Base-by-base conservation (phyloP, 2,113 vertebrate species). In the Cygnus buccinator region DNA sequence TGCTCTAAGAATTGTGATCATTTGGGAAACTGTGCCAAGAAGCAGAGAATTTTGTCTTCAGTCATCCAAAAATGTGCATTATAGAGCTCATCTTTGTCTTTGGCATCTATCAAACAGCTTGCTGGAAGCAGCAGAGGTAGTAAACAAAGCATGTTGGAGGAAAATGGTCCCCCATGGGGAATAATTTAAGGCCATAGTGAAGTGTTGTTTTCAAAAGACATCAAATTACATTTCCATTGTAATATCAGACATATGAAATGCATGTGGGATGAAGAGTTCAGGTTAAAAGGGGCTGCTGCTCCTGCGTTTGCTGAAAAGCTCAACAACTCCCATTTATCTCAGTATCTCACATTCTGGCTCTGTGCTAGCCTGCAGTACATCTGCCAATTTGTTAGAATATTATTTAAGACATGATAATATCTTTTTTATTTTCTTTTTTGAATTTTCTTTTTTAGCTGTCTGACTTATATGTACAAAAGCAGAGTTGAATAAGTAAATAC, bases 101-200 rank as follows among this genome's bases (percentile, higher is more conserved):
- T 90, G 94, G 84, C 80, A 87, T 94, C 92, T 94, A 94, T 93
- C 93, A 95, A 67, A 55, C 14, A 93, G 89, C 70, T 95, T 4
- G 13, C 91, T 93, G 62, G 76, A 93, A 93, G 91, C 89, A 94
- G 66, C 46, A 76, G 70, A 94, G 79, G 59, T 48, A 52, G 82
- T 90, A 97, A 97, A 95, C 92, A 96, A 95, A 96, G 66, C 35
- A 28, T 26, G 10, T 29, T 85, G 75, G 65, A 91, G 55, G 87
- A 90, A 96, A 95, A 92, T 93, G 55, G 58, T 89, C n/a, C 88
- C 95, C 93, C 67, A 54, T 67, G 57, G 93, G 90, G 87, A 94
- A 87, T 87, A 82, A 96, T 96, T 95, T 89, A 84, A 95, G 96
- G 76, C 93, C 84, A 54, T 54, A 70, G 76, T 41, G 74, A 93